phyloP scores from a whole-genome alignment of 2,888 invertebrate species.

The Stictocephala bisonia region DNA sequence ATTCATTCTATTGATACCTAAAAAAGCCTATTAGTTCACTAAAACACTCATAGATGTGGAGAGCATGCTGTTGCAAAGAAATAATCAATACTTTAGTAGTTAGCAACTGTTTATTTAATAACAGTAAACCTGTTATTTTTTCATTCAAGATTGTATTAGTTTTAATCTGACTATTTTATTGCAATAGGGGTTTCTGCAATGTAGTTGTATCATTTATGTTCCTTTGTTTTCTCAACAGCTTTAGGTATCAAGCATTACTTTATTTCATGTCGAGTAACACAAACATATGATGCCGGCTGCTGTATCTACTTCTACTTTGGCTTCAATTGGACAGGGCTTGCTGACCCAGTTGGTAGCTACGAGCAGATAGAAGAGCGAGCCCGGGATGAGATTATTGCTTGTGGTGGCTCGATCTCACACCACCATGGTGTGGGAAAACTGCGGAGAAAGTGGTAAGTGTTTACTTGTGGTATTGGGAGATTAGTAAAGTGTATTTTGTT shows the following conservation, averaged over 20 bases:
- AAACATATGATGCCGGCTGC: slow-evolving; percentile 97
- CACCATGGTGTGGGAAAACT: slow-evolving; percentile 97
- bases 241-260: slow-evolving; percentile 72
- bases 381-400: slow-evolving; percentile 81
- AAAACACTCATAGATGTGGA: too few relatives aligned
- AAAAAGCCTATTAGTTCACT: too few relatives aligned
- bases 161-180: too few relatives aligned
- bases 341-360: slow-evolving; percentile 81
- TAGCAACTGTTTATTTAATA: too few relatives aligned
- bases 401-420: slow-evolving; percentile 81
- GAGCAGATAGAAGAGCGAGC: slow-evolving; percentile 90
- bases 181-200: too few relatives aligned
- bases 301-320: slow-evolving; percentile 97
- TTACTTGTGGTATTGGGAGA: too few relatives aligned
- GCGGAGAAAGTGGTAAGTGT: slow-evolving; percentile 78
- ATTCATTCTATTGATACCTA: too few relatives aligned
- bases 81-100: too few relatives aligned
- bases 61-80: too few relatives aligned
- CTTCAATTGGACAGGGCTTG: slow-evolving; percentile 73
- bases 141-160: too few relatives aligned
- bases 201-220: not conserved
- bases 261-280: slow-evolving; percentile 89
- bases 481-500: too few relatives aligned
- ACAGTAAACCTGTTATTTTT: too few relatives aligned
- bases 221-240: slow-evolving; percentile 48